Percentiles rank a stretch among this genome's conserved stretches.
Evolutionary conservation across 2,888 invertebrate genomes (phyloP).

Genomic region (Heterodera filipjevi): DNA sequence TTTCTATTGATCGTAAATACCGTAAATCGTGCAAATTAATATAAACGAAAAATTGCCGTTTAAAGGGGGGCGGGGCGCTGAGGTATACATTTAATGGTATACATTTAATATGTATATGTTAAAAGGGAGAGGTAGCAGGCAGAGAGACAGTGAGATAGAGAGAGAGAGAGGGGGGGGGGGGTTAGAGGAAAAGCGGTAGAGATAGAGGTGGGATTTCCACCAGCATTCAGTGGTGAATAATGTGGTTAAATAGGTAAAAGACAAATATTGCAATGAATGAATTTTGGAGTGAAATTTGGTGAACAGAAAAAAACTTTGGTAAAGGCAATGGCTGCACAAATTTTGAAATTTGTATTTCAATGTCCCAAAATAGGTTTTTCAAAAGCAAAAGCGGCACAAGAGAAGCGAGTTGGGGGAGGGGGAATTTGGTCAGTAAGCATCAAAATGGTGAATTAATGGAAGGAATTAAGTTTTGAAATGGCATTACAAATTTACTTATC

Average conservation of each 20-base stretch:
- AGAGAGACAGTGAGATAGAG: background rate
- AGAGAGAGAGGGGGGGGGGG: background rate
- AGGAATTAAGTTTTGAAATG: background rate
- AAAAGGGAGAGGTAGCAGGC: background rate
- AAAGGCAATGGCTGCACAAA: conserved; percentile 5
- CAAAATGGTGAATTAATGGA: background rate
- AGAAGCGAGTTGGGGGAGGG: background rate
- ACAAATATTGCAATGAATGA: background rate
- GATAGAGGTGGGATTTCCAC: background rate
- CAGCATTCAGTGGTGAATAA: background rate
- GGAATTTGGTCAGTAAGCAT: background rate
- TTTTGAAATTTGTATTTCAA: conserved; percentile 13
- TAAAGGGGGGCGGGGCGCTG: background rate
- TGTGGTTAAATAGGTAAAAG: background rate
- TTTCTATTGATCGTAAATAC: too few species aligned
- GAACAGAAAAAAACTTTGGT: background rate
- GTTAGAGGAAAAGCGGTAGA: background rate
- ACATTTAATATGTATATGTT: too few species aligned
- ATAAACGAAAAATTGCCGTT: too few species aligned
- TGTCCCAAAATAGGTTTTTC: background rate
- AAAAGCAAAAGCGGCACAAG: background rate
- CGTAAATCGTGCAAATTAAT: too few species aligned
- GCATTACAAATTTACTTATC: too few species aligned
- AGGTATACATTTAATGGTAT: too few species aligned
- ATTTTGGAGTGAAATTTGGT: conserved; percentile 6